Evolutionary conservation across 2,113 vertebrate species (phyloP), one percentile per base, ranked within the genome.

Genomic region (Hiodon tergisus): DNA sequence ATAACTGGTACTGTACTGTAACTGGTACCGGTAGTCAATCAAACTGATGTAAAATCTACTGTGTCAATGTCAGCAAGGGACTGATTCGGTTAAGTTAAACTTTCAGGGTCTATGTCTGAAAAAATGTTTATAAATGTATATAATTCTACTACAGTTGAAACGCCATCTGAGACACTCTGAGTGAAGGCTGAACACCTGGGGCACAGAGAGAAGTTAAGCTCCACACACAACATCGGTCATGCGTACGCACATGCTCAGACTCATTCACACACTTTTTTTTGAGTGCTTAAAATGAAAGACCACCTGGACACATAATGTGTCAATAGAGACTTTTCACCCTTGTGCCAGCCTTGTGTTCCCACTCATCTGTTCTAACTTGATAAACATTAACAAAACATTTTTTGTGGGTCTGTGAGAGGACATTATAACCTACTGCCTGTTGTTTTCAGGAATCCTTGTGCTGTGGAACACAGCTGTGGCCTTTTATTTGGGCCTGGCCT

Each of bases 141-240:
- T 31, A 31, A 31, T 31, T 31, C 31, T 31, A 31, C 31, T 31
- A 31, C 31, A 31, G 31, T 31, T 31, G 78, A 47, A 91, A 79
- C 75, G 86, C 91, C 79, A 97, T 94, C 55, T 99, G 96, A 96
- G 98, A 98, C 82, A 92, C 92, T 59, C 84, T 99, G 51, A 83
- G 85, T 60, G 96, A 98, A 99, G 84, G 86, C 81, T 0, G 96
- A 98, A 86, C 95, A 96, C 79, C 89, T 99, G 83, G 97, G 97
- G 57, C 95, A 98, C 11, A 95, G 95, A 75, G 95, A 98, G 79
- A 98, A 98, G 95, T 96, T 98, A 88, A 71, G 31, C 31, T 31
- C 31, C 78, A 3, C 8, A 58, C n/a, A 54, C 63, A 14, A 31
- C 31, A 31, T 2, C 4, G 4, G 17, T 57, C 73, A 0, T 47